Base-by-base conservation (phyloP, 1,140 invertebrate genomes). In the Drosophila pachea region DNA sequence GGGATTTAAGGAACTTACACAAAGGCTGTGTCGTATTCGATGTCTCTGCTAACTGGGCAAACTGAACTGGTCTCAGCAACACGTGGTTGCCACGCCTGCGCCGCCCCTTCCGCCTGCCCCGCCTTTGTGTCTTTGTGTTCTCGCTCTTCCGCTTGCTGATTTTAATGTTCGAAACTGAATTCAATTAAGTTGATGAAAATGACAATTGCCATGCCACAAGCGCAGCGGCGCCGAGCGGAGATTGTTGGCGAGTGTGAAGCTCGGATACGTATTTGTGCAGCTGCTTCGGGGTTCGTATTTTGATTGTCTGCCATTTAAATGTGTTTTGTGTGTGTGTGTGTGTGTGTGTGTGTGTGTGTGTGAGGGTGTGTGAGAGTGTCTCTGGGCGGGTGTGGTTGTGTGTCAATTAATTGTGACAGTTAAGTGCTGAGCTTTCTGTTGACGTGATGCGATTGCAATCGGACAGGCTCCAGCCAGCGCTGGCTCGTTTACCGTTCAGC, bases 171-270 rank as follows among this genome's bases (percentile, higher is more conserved):
- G 49, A 62, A 66, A 54, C 56, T 64, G 66, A 79, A 86, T 84
- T 81, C 81, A 84, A 84, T 84, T 84, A 81, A 76, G 58, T 74
- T 86, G 81, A 84, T 84, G 81, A 86, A 43, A 86, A 84, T 60
- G 81, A 84, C 73, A 81, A 81, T 81, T 84, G 79, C 53, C 65
- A 45, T 43, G 66, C 48, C 49, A 67, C 7, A 38, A 62, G 22
- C 48, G 45, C 9, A n/a, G 16, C 12, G 48, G 7, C 31, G 36
- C 8, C n/a, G 48, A 16, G 14, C 9, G 22, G 45, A 2, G 22
- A 7, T 4, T 11, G 11, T 8, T 14, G 38, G 36, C 38, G 52
- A 53, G 54, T 62, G 54, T 38, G 45, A 65, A 69, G 64, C 61
- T 60, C 22, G 33, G 38, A 54, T 40, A 54, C 35, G 53, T 59